These are phyloP conservation scores for Lycophotia porphyrea DNA, from an alignment of 2,888 invertebrate species.

Conservation along the genomic window DNA sequence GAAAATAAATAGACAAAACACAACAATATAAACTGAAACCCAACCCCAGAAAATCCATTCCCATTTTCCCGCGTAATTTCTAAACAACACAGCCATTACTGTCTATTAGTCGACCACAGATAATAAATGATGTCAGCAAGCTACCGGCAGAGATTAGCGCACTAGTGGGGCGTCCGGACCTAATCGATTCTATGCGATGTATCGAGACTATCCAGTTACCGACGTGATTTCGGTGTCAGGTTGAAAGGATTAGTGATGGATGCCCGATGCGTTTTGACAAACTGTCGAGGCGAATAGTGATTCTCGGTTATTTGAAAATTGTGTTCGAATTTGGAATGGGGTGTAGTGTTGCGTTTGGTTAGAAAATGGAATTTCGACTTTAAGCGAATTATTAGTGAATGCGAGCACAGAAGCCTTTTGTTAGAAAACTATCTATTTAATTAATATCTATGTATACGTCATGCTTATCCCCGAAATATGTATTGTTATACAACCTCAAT, in stretches of 20 bases:
- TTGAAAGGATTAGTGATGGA: constrained; percentile 53
- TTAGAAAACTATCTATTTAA: neutral
- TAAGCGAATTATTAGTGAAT: neutral
- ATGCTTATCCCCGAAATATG: neutral
- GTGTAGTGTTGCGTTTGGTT: neutral
- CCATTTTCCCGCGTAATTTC: constrained; percentile 62
- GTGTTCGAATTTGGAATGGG: constrained; percentile 13
- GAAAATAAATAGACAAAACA: constrained; percentile 24
- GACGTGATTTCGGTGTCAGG: constrained; percentile 70
- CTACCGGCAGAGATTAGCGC: constrained; percentile 66
- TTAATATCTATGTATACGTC: neutral
- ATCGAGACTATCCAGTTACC: constrained; percentile 70
- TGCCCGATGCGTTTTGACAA: constrained; percentile 55
- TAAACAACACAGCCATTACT: constrained; percentile 55
- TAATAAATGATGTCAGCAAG: constrained; percentile 69
- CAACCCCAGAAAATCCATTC: constrained; percentile 29
- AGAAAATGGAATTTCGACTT: neutral
- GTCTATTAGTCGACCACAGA: constrained; percentile 63
- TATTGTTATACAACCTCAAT: neutral
- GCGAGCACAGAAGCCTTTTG: no score
- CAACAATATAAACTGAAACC: constrained; percentile 39
- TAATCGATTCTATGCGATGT: constrained; percentile 73
- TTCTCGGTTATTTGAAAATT: constrained; percentile 42
- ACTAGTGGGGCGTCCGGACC: constrained; percentile 70
- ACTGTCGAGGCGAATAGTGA: constrained; percentile 28